These are phyloP conservation scores for Prionace glauca DNA, from an alignment of 2,797 vertebrate species.

Conservation along the genomic window DNA sequence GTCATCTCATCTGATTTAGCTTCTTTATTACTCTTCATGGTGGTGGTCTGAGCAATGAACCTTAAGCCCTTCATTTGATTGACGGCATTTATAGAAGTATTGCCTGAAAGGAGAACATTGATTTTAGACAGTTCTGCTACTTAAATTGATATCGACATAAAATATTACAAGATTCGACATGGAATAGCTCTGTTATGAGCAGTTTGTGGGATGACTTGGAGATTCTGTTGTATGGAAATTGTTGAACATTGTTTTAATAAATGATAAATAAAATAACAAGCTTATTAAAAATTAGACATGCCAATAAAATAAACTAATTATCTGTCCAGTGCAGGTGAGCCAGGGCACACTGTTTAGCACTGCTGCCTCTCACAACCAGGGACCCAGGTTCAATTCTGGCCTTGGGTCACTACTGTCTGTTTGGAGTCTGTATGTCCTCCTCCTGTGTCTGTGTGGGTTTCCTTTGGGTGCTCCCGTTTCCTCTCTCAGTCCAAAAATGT, in stretches of 20 bases:
- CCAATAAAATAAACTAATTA: not conserved
- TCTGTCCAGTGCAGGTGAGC: too few species aligned
- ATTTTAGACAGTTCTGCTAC: not conserved
- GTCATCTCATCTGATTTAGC: not conserved
- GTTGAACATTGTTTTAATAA: not conserved
- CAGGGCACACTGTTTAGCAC: too few species aligned
- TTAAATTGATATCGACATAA: not conserved
- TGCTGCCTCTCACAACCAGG: too few species aligned
- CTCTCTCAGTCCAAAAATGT: too few species aligned
- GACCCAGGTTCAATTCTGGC: too few species aligned
- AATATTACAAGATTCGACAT: not conserved
- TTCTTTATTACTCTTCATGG: not conserved
- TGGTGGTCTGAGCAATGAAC: not conserved
- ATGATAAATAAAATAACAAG: not conserved
- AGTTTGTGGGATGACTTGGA: not conserved
- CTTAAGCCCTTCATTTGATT: not conserved
- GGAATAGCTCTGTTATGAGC: not conserved
- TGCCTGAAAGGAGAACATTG: not conserved
- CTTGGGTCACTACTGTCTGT: too few species aligned
- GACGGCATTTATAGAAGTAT: not conserved
- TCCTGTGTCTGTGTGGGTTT: too few species aligned
- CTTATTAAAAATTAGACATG: not conserved
- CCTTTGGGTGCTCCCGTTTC: too few species aligned
- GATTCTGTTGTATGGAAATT: not conserved
- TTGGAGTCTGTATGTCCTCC: too few species aligned